These are phyloP conservation scores for Hippopotamus amphibius DNA, from an alignment of 2,113 vertebrate species.

Conservation along the genomic window DNA sequence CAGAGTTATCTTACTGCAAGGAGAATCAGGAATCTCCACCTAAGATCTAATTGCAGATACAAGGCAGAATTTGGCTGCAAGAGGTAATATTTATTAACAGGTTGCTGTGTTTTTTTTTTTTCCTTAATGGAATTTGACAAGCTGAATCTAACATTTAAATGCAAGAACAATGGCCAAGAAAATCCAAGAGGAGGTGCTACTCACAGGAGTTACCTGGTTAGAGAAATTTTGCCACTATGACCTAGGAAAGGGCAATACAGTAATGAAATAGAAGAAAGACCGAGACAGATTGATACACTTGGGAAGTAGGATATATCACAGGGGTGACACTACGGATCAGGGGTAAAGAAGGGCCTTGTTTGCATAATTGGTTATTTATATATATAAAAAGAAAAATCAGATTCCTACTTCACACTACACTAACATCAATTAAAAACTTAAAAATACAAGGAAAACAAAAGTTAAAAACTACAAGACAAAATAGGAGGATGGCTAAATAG, in stretches of 20 bases:
- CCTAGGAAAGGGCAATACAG: not conserved
- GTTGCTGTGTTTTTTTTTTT: not conserved
- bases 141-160: not conserved
- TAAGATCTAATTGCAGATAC: not conserved
- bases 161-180: conserved; percentile 1
- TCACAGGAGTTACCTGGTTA: not conserved
- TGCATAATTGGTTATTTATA: not conserved
- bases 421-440: not conserved
- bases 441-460: not conserved
- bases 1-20: not conserved
- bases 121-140: not conserved
- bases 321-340: not conserved
- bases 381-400: not conserved
- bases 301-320: too few species aligned
- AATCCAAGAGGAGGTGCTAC: not conserved
- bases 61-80: not conserved
- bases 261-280: not conserved
- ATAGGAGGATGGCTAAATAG: not conserved
- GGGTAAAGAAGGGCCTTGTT: not conserved
- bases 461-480: not conserved
- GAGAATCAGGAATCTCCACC: not conserved
- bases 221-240: not conserved
- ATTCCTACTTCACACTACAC: not conserved
- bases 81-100: not conserved
- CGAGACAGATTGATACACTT: not conserved